Conservation (phyloP, 2,797 vertebrate species). For the Morus bassanus region DNA sequence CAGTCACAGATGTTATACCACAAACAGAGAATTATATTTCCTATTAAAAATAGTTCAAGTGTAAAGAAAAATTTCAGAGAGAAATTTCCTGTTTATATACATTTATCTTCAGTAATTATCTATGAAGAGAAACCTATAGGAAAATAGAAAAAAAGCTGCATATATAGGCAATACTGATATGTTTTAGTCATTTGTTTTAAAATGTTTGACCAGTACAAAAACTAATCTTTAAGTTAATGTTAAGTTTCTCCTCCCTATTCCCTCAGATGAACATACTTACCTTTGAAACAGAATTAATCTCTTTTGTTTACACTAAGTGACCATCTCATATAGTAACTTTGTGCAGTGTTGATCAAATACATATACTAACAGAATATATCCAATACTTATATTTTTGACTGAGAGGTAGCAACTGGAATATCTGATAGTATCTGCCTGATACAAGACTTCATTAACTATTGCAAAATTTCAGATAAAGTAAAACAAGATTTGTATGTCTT, state of each 20-base stretch:
- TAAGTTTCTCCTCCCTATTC: conserved; percentile 19
- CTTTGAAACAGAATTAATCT: conserved; percentile 35
- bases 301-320: conserved; percentile 42
- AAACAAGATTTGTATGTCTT: background rate
- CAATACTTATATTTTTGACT: background rate
- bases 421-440: background rate
- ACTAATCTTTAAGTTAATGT: conserved; percentile 58
- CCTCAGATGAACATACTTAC: background rate
- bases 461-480: background rate
- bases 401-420: background rate
- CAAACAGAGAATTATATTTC: conserved; percentile 45
- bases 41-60: conserved; percentile 67
- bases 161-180: conserved; percentile 50
- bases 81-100: conserved; percentile 67
- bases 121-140: conserved; percentile 5
- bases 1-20: conserved; percentile 63
- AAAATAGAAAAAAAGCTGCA: background rate
- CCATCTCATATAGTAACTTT: background rate
- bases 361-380: background rate
- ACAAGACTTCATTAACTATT: background rate
- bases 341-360: background rate
- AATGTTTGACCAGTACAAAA: conserved; percentile 61
- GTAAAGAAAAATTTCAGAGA: conserved; percentile 64
- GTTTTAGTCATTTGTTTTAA: conserved; percentile 56
- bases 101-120: conserved; percentile 56